Percentiles rank a stretch among this genome's conserved stretches.
Evolutionary conservation across 2,797 vertebrate genomes (phyloP).

Genomic region (Chanos chanos): DNA sequence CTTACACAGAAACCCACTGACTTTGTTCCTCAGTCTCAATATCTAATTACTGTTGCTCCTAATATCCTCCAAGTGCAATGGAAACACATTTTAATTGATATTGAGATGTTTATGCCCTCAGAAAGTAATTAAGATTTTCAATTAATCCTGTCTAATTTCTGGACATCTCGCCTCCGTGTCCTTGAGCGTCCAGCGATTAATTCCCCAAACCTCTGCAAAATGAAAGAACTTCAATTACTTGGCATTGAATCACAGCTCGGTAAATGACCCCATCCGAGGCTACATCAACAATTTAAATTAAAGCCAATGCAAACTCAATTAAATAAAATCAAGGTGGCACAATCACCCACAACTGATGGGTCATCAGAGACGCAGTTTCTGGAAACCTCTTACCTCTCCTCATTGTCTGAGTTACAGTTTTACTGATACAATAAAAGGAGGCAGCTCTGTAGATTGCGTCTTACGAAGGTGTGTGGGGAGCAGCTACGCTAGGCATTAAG

Average conservation of each 20-base stretch:
- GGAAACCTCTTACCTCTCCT: conserved; percentile 26
- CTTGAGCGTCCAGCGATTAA: conserved; percentile 75
- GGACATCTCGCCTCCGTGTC: conserved; percentile 77
- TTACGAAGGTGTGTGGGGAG: conserved; percentile 59
- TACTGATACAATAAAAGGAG: conserved; percentile 27
- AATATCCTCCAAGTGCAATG: conserved; percentile 75
- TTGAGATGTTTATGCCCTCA: conserved; percentile 82
- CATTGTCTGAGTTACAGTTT: conserved; percentile 8
- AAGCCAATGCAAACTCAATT: conserved; percentile 69
- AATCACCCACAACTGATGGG: conserved; percentile 46
- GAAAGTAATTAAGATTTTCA: conserved; percentile 85
- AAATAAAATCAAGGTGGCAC: conserved; percentile 57
- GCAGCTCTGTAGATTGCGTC: conserved; percentile 60
- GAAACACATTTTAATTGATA: conserved; percentile 83
- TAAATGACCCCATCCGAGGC: conserved; percentile 69
- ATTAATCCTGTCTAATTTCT: conserved; percentile 82
- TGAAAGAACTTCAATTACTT: conserved; percentile 74
- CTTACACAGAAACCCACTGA: conserved; percentile 68
- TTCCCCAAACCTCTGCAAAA: conserved; percentile 69
- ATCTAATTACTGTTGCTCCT: conserved; percentile 78
- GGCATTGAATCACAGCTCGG: conserved; percentile 63
- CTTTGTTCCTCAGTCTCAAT: conserved; percentile 71
- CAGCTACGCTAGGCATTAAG: conserved; percentile 66
- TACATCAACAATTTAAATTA: conserved; percentile 75
- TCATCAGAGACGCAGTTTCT: conserved; percentile 35